phyloP scores from a whole-genome alignment of 2,113 vertebrate species.

The Gobiocypris rarus region DNA sequence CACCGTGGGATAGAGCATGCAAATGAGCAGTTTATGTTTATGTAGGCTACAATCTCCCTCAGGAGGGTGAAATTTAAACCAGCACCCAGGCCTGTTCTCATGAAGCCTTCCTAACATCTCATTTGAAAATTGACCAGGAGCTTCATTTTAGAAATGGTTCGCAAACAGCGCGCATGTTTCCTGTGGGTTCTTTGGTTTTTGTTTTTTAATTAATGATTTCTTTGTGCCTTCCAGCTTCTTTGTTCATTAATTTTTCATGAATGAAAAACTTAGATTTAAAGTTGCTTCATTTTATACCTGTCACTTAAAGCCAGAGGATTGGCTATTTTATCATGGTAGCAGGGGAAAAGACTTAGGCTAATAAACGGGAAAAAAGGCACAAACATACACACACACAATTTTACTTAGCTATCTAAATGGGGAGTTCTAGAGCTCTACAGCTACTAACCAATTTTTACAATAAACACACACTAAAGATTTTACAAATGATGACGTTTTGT shows the following conservation, averaged over 20 bases:
- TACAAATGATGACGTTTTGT: not conserved
- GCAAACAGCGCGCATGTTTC: not conserved
- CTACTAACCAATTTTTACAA: not conserved
- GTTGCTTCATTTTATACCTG: not conserved
- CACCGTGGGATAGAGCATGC: constrained; percentile 81
- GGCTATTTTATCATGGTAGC: not conserved
- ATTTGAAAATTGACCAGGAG: not conserved
- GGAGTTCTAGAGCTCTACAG: not conserved
- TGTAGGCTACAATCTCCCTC: constrained; percentile 51
- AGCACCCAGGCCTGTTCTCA: constrained; percentile 25
- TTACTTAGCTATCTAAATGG: not conserved
- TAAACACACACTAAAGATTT: not conserved
- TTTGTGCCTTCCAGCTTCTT: not conserved
- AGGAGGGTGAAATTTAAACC: constrained; percentile 43
- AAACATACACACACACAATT: not conserved
- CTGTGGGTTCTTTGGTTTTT: not conserved
- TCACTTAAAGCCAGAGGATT: not conserved
- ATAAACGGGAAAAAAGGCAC: too few species aligned
- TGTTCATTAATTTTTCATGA: not conserved
- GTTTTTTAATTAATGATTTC: not conserved
- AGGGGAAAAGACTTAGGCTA: too few species aligned
- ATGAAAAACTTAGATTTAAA: not conserved
- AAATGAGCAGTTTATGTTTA: constrained; percentile 69
- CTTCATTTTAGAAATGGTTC: not conserved
- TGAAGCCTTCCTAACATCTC: not conserved